A percentile compares a stretch with the other conserved stretches of the same genome.
phyloP scores from a whole-genome alignment of 2,888 invertebrate species.

The Anticlea derivata region DNA sequence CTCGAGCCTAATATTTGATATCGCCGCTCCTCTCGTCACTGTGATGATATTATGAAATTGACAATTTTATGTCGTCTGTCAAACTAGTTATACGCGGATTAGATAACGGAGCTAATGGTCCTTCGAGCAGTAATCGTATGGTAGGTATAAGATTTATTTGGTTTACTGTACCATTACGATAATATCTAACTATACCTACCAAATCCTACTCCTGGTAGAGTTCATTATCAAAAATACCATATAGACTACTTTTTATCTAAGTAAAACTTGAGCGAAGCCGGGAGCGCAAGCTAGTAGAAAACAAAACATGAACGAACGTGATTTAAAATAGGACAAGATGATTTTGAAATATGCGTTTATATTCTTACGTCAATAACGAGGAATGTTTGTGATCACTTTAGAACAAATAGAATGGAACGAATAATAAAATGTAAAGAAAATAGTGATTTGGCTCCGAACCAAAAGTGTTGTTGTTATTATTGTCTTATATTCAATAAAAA shows the following conservation, averaged over 20 bases:
- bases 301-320: no score
- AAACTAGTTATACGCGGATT: slow-evolving; percentile 25
- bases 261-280: no score
- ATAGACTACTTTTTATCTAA: no score
- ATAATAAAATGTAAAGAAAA: slow-evolving; percentile 18
- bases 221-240: no score
- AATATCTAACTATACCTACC: no score
- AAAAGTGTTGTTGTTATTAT: slow-evolving; percentile 23
- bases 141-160: slow-evolving; percentile 18
- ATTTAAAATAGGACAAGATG: not conserved
- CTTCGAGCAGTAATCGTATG: slow-evolving; percentile 7
- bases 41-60: no score
- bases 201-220: no score
- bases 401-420: slow-evolving; percentile 19
- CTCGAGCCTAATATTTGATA: no score
- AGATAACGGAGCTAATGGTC: slow-evolving; percentile 18
- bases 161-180: slow-evolving; percentile 4
- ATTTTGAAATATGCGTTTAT: slow-evolving; percentile 21
- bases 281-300: no score
- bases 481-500: slow-evolving; percentile 16
- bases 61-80: slow-evolving; percentile 10
- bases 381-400: slow-evolving; percentile 21
- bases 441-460: slow-evolving; percentile 26
- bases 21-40: slow-evolving; percentile 7
- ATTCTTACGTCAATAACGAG: slow-evolving; percentile 19